These are phyloP conservation scores for Marmota flaviventris DNA, from an alignment of 2,113 vertebrate genomes.

Conservation along the genomic window DNA sequence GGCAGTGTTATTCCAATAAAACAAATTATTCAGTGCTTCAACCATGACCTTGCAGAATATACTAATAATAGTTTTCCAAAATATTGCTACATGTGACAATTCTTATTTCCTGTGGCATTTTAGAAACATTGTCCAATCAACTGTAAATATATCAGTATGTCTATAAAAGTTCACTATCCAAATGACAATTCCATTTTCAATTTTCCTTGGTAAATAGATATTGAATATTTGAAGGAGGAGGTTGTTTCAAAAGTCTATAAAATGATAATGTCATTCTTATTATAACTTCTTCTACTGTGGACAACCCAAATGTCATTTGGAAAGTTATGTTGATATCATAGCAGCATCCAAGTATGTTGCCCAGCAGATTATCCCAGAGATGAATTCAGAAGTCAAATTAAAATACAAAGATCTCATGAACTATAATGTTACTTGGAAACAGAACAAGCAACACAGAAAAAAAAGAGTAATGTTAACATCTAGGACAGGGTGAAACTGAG, in stretches of 20 bases:
- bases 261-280: background rate
- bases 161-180: slow-evolving; percentile 25
- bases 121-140: slow-evolving; percentile 23
- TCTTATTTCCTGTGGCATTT: slow-evolving; percentile 70
- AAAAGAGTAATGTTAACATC: background rate
- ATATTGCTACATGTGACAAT: slow-evolving; percentile 51
- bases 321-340: background rate
- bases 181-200: slow-evolving; percentile 60
- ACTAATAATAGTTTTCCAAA: slow-evolving; percentile 53
- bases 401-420: background rate
- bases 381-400: background rate
- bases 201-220: slow-evolving; percentile 55
- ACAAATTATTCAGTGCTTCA: slow-evolving; percentile 32
- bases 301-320: background rate
- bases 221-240: slow-evolving; percentile 38
- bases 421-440: background rate
- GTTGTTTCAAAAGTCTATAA: slow-evolving; percentile 3
- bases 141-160: slow-evolving; percentile 27
- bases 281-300: background rate
- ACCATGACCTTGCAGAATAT: slow-evolving; percentile 58
- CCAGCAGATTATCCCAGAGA: background rate
- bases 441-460: background rate
- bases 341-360: background rate
- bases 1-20: slow-evolving; percentile 45
- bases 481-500: background rate